Percentiles rank a stretch among this genome's conserved stretches.
phyloP scores from a whole-genome alignment of 2,888 invertebrate species.

The Drosophila helvetica region DNA sequence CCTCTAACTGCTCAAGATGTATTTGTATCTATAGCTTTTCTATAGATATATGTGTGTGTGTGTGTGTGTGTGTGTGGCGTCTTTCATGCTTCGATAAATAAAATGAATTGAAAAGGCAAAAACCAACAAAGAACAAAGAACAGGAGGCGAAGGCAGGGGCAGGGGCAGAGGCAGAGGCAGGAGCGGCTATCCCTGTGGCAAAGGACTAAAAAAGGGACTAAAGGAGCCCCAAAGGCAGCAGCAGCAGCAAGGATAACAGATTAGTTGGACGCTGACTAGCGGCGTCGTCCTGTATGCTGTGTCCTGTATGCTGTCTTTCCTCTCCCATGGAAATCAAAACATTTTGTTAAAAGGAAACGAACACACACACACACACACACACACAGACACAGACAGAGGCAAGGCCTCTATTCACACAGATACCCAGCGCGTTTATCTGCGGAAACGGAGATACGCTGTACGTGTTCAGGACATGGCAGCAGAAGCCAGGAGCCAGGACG shows the following conservation, averaged over 20 bases:
- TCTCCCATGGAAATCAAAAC: slow-evolving; percentile 71
- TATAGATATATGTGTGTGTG: neutral
- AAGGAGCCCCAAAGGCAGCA: slow-evolving; percentile 23
- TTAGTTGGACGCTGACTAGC: slow-evolving; percentile 69
- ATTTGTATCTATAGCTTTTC: slow-evolving; percentile 28
- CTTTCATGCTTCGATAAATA: slow-evolving; percentile 79
- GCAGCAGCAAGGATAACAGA: slow-evolving; percentile 65
- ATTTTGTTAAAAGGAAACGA: slow-evolving; percentile 74
- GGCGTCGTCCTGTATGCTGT: slow-evolving; percentile 52
- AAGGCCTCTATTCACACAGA: slow-evolving; percentile 70
- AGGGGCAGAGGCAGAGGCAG: neutral
- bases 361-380: slow-evolving; percentile 47
- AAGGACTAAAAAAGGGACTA: slow-evolving; percentile 2
- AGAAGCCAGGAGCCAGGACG: slow-evolving; percentile 36
- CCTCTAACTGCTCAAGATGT: slow-evolving; percentile 26
- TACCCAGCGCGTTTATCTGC: slow-evolving; percentile 71
- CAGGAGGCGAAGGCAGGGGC: neutral
- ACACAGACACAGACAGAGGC: slow-evolving; percentile 22
- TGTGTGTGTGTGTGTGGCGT: slow-evolving; percentile 36
- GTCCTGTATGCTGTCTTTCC: slow-evolving; percentile 53
- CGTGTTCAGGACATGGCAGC: slow-evolving; percentile 50
- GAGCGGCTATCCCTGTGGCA: neutral
- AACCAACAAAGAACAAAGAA: slow-evolving; percentile 25
- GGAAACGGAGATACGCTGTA: slow-evolving; percentile 74
- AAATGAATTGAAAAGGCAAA: slow-evolving; percentile 75